Base-by-base conservation (phyloP, 2,797 vertebrate genomes). In the Acridotheres tristis region DNA sequence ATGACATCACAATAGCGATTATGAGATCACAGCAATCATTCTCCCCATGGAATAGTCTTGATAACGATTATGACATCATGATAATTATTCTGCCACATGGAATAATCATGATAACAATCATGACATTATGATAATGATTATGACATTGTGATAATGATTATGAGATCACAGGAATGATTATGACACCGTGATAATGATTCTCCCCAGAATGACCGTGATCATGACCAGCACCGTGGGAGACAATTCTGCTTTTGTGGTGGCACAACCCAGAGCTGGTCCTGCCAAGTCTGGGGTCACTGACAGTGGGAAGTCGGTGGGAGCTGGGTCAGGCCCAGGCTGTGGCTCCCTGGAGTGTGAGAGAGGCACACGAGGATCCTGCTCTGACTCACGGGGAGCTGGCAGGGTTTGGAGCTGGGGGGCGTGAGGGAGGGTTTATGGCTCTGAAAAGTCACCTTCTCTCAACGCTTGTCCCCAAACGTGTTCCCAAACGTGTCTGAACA, bases 181-280 rank as follows among this genome's bases (percentile, higher is more conserved):
- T 12, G 34, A 22, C 19, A 17, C 19, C 14, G 11, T 9, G 66
- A 68, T 16, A 17, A 30, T 13, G 6, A 32, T 25, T 22, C 7
- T 20, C 11, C 47, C 30, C 2, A 2, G 13, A 53, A 30, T 15
- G 26, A 27, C 7, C 3, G 4, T 13, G 57, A 22, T n/a, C 25
- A 4, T 18, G 48, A 11, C 15, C 38, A 23, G 38, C 38, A 14
- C 38, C 5, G 30, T 34, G 38, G 38, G 45, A 13, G 17, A 18
- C 15, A 43, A 29, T 53, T 76, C 30, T 42, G 5, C 30, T 14
- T 42, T 42, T 34, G 18, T 29, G 36, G 13, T 27, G 4, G 4
- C 4, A 7, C 30, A 27, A 2, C 30, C 14, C 25, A 22, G 30
- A 17, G 2, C 23, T 0, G 7, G 17, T 3, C 15, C 30, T 42